phyloP scores from a whole-genome alignment of 2,797 vertebrate genomes.

The Lutjanus campechanus region DNA sequence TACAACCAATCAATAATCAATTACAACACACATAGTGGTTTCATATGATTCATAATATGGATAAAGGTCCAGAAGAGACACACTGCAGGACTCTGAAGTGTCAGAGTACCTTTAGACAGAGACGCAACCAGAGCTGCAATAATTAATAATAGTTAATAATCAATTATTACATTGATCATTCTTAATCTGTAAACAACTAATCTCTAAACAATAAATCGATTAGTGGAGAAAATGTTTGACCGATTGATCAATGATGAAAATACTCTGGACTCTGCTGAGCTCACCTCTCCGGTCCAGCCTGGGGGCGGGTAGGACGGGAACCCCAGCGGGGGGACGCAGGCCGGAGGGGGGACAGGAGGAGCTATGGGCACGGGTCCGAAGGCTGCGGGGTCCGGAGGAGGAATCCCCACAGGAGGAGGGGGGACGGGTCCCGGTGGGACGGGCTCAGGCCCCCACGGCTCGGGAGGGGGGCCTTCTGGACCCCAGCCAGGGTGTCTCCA shows the following conservation, averaged over 20 bases:
- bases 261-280: background rate
- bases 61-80: too few species aligned
- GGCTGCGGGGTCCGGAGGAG: conserved; percentile 7
- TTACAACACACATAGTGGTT: background rate
- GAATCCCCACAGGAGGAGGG: background rate
- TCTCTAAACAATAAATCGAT: too few species aligned
- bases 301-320: conserved; percentile 54
- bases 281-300: conserved; percentile 68
- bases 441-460: conserved; percentile 45
- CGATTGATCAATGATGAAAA: too few species aligned
- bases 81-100: too few species aligned
- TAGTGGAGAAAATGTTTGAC: too few species aligned
- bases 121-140: too few species aligned
- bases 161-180: too few species aligned
- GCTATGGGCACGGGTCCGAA: background rate
- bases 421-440: conserved; percentile 5
- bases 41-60: background rate
- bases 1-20: background rate
- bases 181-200: too few species aligned
- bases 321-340: conserved; percentile 6
- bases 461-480: conserved; percentile 16
- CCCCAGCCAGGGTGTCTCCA: conserved; percentile 49
- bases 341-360: conserved; percentile 29
- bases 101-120: too few species aligned
- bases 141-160: too few species aligned